Percentiles rank a stretch among this genome's conserved stretches.
Evolutionary conservation across 2,888 invertebrate genomes (phyloP).

Genomic region (Sussaba pulchella): DNA sequence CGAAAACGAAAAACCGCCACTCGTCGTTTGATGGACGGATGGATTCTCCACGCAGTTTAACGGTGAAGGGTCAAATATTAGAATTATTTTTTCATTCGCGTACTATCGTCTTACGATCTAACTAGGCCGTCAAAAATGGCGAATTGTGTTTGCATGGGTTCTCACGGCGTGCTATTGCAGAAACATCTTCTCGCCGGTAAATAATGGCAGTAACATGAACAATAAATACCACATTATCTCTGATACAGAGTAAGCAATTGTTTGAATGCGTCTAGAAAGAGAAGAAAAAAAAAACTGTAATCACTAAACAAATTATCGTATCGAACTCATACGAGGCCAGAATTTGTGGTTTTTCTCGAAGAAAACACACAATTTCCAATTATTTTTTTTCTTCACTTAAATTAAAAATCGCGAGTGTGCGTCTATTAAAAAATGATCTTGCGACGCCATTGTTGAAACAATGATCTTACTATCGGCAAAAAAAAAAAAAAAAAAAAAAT

Average conservation of each 20-base stretch:
- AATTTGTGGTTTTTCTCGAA: too few relatives aligned
- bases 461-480: too few relatives aligned
- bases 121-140: constrained; percentile 48
- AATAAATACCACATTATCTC: constrained; percentile 79
- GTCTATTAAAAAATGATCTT: too few relatives aligned
- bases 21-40: too few relatives aligned
- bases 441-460: too few relatives aligned
- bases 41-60: too few relatives aligned
- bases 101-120: constrained; percentile 25
- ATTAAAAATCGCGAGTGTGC: too few relatives aligned
- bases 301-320: constrained; percentile 47
- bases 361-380: too few relatives aligned
- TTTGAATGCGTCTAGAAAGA: constrained; percentile 66
- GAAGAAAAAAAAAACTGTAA: constrained; percentile 49
- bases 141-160: constrained; percentile 32
- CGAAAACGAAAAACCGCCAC: too few relatives aligned
- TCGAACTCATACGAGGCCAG: background rate
- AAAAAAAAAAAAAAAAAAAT: too few relatives aligned
- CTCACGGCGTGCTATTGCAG: background rate
- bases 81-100: constrained; percentile 35
- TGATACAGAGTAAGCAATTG: constrained; percentile 79
- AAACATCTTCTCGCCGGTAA: background rate
- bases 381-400: too few relatives aligned
- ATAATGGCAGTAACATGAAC: constrained; percentile 44
- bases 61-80: constrained; percentile 63